Conservation (phyloP, 2,888 invertebrate genomes). For the Lamellibrachia columna region DNA sequence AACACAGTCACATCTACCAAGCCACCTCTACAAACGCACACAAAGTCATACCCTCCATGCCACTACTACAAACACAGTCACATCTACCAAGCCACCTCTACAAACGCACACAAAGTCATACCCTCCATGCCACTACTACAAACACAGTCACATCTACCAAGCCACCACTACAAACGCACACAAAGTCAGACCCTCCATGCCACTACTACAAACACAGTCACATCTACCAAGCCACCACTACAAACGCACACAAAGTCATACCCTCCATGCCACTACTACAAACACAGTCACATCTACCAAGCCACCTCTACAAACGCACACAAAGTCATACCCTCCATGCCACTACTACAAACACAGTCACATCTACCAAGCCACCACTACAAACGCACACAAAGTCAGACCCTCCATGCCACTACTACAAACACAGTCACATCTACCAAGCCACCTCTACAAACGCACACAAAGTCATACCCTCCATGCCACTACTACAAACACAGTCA, state of each 20-base stretch:
- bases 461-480: no score
- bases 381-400: not conserved
- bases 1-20: not conserved
- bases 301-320: no score
- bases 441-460: no score
- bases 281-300: not conserved
- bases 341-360: no score
- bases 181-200: not conserved
- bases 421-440: not conserved
- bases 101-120: not conserved
- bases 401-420: conserved; percentile 47
- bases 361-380: not conserved
- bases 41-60: not conserved
- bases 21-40: not conserved
- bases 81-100: conserved; percentile 33
- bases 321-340: no score
- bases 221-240: not conserved
- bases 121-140: not conserved
- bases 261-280: not conserved
- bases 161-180: not conserved
- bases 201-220: not conserved
- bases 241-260: not conserved
- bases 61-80: not conserved
- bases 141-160: not conserved
- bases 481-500: not conserved